A percentile compares a stretch with the other conserved stretches of the same genome.
phyloP scores from a whole-genome alignment of 2,113 vertebrate species.

The Chloroceryle aenea region DNA sequence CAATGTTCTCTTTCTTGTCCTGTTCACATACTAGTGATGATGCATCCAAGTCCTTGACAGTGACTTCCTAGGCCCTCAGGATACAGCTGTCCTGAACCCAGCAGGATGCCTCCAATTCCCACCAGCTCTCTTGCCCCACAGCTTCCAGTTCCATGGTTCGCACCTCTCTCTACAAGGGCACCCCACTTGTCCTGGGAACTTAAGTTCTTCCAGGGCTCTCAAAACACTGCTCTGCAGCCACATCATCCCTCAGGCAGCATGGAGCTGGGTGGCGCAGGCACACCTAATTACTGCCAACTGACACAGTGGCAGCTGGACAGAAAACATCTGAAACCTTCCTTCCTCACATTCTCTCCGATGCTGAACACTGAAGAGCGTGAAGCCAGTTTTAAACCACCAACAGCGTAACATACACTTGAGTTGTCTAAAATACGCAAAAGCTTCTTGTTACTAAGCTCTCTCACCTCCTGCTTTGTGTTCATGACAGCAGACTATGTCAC shows the following conservation, averaged over 20 bases:
- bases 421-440: not conserved
- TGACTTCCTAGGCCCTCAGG: not conserved
- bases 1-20: not conserved
- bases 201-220: not conserved
- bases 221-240: not conserved
- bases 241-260: not conserved
- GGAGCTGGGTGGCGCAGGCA: not conserved
- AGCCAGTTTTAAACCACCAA: not conserved
- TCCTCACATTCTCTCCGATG: not conserved
- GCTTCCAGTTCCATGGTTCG: not conserved
- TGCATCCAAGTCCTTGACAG: not conserved
- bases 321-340: not conserved
- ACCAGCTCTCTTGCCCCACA: not conserved
- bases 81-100: accelerated
- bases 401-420: not conserved
- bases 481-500: slow-evolving; percentile 26
- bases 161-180: not conserved
- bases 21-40: not conserved
- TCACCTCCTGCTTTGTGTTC: slow-evolving; percentile 11
- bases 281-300: not conserved
- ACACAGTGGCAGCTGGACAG: not conserved
- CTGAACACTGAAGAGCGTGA: not conserved
- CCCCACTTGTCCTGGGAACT: not conserved
- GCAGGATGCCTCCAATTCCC: not conserved
- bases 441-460: not conserved